Evolutionary conservation across 92 coral and sea anemone genomes (phyloP), one percentile per base, ranked within the genome.

Genomic region (Plumapathes pennacea): DNA sequence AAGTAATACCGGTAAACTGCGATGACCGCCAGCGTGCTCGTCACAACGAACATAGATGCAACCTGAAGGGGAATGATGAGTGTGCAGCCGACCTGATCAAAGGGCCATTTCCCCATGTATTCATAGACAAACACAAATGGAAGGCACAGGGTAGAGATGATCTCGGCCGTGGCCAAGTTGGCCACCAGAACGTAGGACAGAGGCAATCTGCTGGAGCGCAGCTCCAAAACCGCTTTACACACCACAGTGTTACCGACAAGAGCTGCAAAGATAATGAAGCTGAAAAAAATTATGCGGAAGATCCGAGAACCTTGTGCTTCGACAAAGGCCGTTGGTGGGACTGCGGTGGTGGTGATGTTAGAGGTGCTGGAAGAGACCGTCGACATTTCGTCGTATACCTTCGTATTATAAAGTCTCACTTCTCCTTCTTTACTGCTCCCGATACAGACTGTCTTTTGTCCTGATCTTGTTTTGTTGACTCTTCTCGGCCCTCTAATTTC

Each of bases 151-250:
- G 88, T 68, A 14, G 73, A 74, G 43, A 86, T 38, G 9, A 86
- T 38, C 21, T 86, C 95, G 1, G 81, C 89, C 10, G 77, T 79
- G 24, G 95, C 95, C 79, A 86, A 39, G 49, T 71, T 86, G 0
- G 84, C 63, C 22, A 86, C 95, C 54, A 86, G 40, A 29, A 54
- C 65, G 34, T 86, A 86, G 10, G 69, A 49, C 37, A 86, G 64
- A n/a, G 89, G 89, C 42, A 64, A 75, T 58, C 31, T 43, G 3
- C 29, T 53, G 36, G 26, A 44, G 31, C 50, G 61, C 1, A 51
- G 34, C 38, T 49, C 76, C 11, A 66, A 46, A 0, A 80, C 57
- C 1, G 87, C 77, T 39, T 73, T 80, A 25, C 64, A 64, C 15
- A 80, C 87, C 61, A 80, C 12, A n/a, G 71, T 22, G 34, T 73